Evolutionary conservation across 2,113 vertebrate genomes (phyloP).

Genomic region (Ageneiosus marmoratus): DNA sequence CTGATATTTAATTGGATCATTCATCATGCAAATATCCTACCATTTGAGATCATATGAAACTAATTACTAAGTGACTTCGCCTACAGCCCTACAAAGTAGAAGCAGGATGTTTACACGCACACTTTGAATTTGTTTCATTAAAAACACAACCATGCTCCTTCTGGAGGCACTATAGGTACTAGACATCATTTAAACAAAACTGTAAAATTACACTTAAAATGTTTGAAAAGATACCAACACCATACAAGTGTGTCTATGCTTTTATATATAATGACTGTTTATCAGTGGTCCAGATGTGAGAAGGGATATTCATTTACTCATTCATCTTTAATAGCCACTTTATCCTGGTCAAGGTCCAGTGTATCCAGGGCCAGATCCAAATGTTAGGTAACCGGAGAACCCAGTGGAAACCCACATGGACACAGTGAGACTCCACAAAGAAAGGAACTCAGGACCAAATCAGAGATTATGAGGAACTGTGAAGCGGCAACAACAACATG

Average conservation of each 20-base stretch:
- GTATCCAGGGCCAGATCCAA: background rate
- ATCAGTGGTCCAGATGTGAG: background rate
- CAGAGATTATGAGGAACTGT: background rate
- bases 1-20: constrained; percentile 3
- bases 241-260: background rate
- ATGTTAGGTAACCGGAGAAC: background rate
- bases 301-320: background rate
- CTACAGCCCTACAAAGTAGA: constrained; percentile 36
- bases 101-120: constrained; percentile 47
- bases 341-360: background rate
- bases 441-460: background rate
- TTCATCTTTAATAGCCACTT: background rate
- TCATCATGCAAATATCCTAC: constrained; percentile 21
- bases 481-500: background rate
- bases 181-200: background rate
- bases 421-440: background rate
- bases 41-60: constrained; percentile 40
- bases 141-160: constrained; percentile 52
- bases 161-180: constrained; percentile 35
- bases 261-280: background rate
- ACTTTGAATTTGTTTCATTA: constrained; percentile 51
- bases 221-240: background rate
- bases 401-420: background rate
- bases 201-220: background rate
- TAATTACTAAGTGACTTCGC: constrained; percentile 30